Evolutionary conservation across 2,113 vertebrate species (phyloP), one percentile per base, ranked within the genome.

Genomic region (Xenus cinereus): DNA sequence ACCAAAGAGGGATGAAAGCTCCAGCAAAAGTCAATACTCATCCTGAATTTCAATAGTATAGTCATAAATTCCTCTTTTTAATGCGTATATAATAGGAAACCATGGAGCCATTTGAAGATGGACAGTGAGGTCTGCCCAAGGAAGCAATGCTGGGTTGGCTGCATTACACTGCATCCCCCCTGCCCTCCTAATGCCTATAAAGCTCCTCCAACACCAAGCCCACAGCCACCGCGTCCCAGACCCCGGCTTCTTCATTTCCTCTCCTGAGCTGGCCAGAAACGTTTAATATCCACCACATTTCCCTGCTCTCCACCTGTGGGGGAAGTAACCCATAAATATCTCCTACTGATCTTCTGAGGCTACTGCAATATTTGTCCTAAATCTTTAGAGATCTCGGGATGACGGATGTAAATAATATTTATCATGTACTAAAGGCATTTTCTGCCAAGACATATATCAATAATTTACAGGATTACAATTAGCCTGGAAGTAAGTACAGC

Each of bases 401-500:
- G 67, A 54, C 0, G 2, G 20, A 64, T 53, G 22, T 24, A 76
- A 87, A 91, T 59, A 46, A 12, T 23, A 66, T 68, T 66, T 76
- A 48, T 39, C 24, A 59, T 50, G 45, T 37, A 62, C n/a, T 66
- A 43, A 75, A 93, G 45, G 57, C 41, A 63, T 69, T 93, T 88
- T 69, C 59, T 90, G 82, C 67, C 77, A 74, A 62, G 59, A 33
- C 2, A 24, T 2, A 0, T 11, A 85, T 77, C 67, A 88, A 54
- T 93, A 80, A 94, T 96, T 93, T 10, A 96, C 62, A 91, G 56
- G 71, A 60, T 26, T 53, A 66, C 77, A 89, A 82, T 89, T 43
- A 82, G 73, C 30, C 72, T 89, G 83, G 32, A 60, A 92, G 67
- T 41, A 79, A 72, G 48, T 10, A 83, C n/a, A 83, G 45, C 6